phyloP scores from a whole-genome alignment of 2,797 vertebrate genomes.

The Varecia variegata region DNA sequence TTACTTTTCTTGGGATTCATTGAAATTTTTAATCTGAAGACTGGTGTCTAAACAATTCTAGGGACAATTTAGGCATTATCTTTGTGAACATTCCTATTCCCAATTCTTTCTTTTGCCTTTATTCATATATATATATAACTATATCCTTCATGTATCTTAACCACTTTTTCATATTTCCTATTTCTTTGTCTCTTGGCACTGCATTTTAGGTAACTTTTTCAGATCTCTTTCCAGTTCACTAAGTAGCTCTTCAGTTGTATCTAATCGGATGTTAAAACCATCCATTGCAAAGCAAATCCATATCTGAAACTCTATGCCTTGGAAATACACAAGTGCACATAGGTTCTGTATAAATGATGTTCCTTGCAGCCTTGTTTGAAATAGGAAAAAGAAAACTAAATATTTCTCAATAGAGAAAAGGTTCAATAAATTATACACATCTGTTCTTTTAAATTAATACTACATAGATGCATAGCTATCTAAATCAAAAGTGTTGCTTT shows the following conservation, averaged over 20 bases:
- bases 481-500: background rate
- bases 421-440: background rate
- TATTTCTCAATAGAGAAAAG: background rate
- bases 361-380: conserved; percentile 1
- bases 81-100: background rate
- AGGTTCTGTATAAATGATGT: background rate
- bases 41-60: background rate
- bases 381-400: background rate
- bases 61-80: background rate
- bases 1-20: background rate
- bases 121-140: background rate
- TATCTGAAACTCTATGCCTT: background rate
- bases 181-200: background rate
- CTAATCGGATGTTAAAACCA: background rate
- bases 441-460: background rate
- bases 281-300: background rate
- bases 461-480: background rate
- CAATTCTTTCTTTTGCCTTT: background rate
- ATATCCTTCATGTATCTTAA: background rate
- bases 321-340: background rate
- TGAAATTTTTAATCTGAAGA: background rate
- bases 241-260: background rate
- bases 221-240: background rate
- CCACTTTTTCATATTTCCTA: background rate
- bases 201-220: conserved; percentile 23